Evolutionary conservation across 1,140 invertebrate species (phyloP).

Genomic region (Drosophila gunungcola): DNA sequence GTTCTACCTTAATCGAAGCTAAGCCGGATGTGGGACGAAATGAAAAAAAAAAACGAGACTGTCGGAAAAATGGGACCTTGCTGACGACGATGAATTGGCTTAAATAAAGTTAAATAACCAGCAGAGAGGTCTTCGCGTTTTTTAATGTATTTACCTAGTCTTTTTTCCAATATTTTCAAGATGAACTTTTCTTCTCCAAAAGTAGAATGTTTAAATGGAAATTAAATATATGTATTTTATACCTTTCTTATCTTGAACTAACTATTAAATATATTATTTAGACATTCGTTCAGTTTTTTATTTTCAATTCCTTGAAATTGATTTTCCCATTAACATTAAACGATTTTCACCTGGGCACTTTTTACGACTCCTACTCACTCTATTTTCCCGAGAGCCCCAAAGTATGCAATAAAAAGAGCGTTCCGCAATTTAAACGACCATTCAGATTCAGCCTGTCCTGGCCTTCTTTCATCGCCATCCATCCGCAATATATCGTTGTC

Average conservation of each 20-base stretch:
- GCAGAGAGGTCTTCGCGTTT: background rate
- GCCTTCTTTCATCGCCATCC: slow-evolving; percentile 1
- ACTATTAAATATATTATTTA: too few relatives aligned
- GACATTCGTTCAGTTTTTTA: background rate
- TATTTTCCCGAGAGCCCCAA: slow-evolving; percentile 9
- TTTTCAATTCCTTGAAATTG: slow-evolving; percentile 2
- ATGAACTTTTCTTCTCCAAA: background rate
- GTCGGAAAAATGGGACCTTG: slow-evolving; percentile 22
- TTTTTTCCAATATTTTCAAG: background rate
- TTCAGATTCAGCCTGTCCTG: slow-evolving; percentile 6
- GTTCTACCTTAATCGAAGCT: slow-evolving; percentile 56
- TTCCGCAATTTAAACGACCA: slow-evolving; percentile 28
- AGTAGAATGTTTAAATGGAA: background rate
- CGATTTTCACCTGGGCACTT: slow-evolving; percentile 5
- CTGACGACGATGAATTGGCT: slow-evolving; percentile 31
- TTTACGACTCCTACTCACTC: background rate
- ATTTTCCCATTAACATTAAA: slow-evolving; percentile 12
- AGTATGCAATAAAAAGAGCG: slow-evolving; percentile 34
- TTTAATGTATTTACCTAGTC: background rate
- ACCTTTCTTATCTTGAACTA: too few relatives aligned
- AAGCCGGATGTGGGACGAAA: slow-evolving; percentile 38
- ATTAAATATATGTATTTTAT: too few relatives aligned
- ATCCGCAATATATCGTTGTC: slow-evolving; percentile 47
- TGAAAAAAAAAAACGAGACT: slow-evolving; percentile 27
- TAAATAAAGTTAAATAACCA: slow-evolving; percentile 14